These are phyloP conservation scores for Rhineura floridana DNA, from an alignment of 2,113 vertebrate species.

Conservation along the genomic window DNA sequence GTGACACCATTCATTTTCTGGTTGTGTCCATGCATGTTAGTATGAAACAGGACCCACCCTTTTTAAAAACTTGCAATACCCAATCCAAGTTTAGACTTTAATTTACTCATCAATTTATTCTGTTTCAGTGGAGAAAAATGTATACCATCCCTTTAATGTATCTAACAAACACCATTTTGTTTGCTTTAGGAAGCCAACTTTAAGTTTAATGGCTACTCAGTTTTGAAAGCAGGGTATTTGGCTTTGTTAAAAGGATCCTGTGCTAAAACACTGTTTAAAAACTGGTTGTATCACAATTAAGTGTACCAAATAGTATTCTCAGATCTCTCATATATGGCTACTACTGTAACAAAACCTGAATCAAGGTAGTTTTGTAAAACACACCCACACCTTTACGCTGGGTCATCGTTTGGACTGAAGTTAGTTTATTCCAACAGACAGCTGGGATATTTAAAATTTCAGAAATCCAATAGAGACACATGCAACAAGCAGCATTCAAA, in stretches of 20 bases:
- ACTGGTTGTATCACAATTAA: no score
- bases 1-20: neutral
- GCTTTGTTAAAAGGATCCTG: neutral
- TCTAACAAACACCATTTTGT: accelerated
- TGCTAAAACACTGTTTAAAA: accelerated
- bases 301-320: neutral
- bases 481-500: neutral
- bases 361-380: neutral
- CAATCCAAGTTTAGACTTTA: neutral
- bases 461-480: neutral
- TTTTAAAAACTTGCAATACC: neutral
- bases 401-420: neutral
- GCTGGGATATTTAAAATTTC: neutral
- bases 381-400: neutral
- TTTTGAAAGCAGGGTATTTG: neutral
- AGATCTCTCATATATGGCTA: neutral
- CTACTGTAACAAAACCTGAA: neutral
- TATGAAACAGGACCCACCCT: neutral
- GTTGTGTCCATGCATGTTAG: accelerated
- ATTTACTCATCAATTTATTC: neutral
- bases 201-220: accelerated
- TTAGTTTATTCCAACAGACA: neutral
- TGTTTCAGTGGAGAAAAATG: neutral
- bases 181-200: neutral
- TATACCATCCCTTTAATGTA: neutral